Conservation (phyloP, 2,888 invertebrate genomes). For the Plusia festucae region DNA sequence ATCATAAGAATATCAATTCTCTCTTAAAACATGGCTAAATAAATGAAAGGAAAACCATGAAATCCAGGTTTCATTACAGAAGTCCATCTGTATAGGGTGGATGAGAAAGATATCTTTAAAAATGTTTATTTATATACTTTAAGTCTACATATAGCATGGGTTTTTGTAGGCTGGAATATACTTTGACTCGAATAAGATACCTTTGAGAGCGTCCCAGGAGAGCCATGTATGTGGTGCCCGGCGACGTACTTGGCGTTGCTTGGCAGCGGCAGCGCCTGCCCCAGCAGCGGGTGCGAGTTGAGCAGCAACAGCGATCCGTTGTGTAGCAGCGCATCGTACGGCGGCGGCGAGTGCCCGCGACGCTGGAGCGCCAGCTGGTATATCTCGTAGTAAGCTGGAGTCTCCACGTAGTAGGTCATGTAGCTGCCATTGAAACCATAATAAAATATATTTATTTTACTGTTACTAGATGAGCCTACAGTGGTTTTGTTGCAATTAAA, state of each 20-base stretch:
- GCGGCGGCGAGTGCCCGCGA: conserved; percentile 62
- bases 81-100: too few species aligned
- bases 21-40: too few species aligned
- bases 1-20: too few species aligned
- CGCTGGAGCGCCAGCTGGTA: conserved; percentile 62
- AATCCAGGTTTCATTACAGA: too few species aligned
- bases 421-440: conserved; percentile 56
- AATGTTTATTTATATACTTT: too few species aligned
- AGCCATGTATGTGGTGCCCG: conserved; percentile 70
- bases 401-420: conserved; percentile 65
- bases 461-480: too few species aligned
- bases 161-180: too few species aligned
- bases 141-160: too few species aligned
- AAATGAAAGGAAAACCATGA: too few species aligned
- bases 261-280: conserved; percentile 68
- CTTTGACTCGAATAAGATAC: conserved; percentile 49
- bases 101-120: too few species aligned
- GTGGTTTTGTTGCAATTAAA: too few species aligned
- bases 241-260: conserved; percentile 70
- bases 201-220: conserved; percentile 59
- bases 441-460: too few species aligned
- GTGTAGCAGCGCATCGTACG: conserved; percentile 66
- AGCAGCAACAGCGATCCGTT: conserved; percentile 70
- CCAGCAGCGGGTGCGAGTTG: conserved; percentile 72
- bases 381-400: conserved; percentile 64